phyloP scores from a whole-genome alignment of 2,113 vertebrate species.

The Pseudopodoces humilis region DNA sequence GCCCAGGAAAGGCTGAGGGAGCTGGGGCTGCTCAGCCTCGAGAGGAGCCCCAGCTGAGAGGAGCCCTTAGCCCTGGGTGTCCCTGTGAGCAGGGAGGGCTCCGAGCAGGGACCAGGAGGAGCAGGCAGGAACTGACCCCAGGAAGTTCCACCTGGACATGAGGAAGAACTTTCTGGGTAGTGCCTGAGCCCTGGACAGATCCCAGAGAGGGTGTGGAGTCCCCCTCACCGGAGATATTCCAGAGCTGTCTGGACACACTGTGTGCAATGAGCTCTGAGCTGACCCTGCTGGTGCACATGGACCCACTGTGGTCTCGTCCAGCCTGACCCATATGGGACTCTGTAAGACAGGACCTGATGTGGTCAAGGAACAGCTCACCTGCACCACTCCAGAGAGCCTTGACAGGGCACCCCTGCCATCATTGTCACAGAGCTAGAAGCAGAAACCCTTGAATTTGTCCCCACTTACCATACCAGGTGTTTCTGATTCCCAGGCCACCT shows the following conservation, averaged over 20 bases:
- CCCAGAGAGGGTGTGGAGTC: neutral
- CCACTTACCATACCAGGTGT: rapidly evolving
- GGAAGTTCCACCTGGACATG: neutral
- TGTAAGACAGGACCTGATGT: neutral
- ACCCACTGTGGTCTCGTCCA: neutral
- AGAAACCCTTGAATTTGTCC: neutral
- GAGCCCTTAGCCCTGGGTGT: neutral
- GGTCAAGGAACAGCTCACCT: rapidly evolving
- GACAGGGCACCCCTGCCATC: no score
- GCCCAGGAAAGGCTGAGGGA: neutral
- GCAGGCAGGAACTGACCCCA: neutral
- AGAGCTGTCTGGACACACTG: neutral
- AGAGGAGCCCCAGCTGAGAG: neutral
- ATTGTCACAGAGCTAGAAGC: no score
- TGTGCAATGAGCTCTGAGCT: neutral
- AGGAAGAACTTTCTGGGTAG: neutral
- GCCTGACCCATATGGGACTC: neutral
- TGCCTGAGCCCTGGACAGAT: neutral
- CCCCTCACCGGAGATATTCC: neutral
- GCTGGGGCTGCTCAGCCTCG: neutral
- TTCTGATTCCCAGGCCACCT: neutral
- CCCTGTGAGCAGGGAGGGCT: neutral
- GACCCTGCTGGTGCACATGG: neutral
- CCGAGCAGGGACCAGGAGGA: neutral
- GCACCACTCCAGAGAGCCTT: neutral